Percentiles rank a stretch among this genome's conserved stretches.
These are phyloP conservation scores for Malacoctenus gilli DNA, from an alignment of 2,797 vertebrate species.

Conservation along the genomic window DNA sequence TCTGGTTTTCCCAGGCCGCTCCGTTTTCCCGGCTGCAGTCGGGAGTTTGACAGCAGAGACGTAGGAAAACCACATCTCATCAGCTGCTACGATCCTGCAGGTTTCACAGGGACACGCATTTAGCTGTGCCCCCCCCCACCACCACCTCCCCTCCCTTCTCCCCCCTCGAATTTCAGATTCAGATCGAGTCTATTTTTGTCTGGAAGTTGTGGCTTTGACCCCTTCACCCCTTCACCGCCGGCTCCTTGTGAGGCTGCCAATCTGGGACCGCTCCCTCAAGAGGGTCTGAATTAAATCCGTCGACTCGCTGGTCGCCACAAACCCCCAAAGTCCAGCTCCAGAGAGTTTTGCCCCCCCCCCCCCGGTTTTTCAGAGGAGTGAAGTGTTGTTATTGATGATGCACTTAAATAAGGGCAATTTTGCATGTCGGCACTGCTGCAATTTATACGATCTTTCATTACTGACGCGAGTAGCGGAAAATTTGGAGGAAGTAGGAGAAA, in stretches of 20 bases:
- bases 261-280: conserved; percentile 18
- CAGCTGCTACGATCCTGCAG: conserved; percentile 50
- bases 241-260: conserved; percentile 14
- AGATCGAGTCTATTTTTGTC: conserved; percentile 45
- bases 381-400: too few relatives aligned
- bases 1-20: conserved; percentile 67
- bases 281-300: conserved; percentile 15
- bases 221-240: conserved; percentile 32
- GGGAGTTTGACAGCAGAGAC: conserved; percentile 56
- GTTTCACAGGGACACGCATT: conserved; percentile 23
- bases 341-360: too few relatives aligned
- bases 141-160: too few relatives aligned
- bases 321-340: conserved; percentile 7
- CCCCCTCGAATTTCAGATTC: conserved; percentile 27
- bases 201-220: conserved; percentile 48
- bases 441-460: too few relatives aligned
- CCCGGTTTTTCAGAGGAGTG: too few relatives aligned
- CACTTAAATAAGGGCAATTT: too few relatives aligned
- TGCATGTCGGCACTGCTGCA: too few relatives aligned
- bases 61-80: conserved; percentile 70
- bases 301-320: conserved; percentile 22
- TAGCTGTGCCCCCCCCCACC: too few relatives aligned
- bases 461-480: too few relatives aligned
- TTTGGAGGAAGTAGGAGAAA: too few relatives aligned
- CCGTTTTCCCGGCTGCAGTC: conserved; percentile 63